Percentiles rank a stretch among this genome's conserved stretches.
These are phyloP conservation scores for Entomobrya proxima DNA, from an alignment of 2,888 invertebrate genomes.

Conservation along the genomic window DNA sequence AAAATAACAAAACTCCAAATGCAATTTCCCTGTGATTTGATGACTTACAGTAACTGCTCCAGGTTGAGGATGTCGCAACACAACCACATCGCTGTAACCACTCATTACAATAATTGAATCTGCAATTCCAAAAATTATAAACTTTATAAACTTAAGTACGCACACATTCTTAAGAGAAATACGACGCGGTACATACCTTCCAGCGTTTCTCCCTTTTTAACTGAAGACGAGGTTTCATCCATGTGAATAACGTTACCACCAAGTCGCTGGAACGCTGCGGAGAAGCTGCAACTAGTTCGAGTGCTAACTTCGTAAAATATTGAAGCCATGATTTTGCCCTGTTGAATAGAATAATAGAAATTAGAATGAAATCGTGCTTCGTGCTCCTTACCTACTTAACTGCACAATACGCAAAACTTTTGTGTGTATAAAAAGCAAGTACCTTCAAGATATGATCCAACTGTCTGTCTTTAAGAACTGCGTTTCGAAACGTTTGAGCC, in stretches of 20 bases:
- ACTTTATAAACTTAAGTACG: no score
- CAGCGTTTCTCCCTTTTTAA: slow-evolving; percentile 96
- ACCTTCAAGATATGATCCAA: slow-evolving; percentile 90
- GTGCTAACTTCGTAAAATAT: slow-evolving; percentile 99
- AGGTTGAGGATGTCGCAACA: slow-evolving; percentile 94
- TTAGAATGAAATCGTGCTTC: neutral
- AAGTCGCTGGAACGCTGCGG: slow-evolving; percentile 96
- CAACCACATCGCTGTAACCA: slow-evolving; percentile 95
- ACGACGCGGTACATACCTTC: slow-evolving; percentile 85
- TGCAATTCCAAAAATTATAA: slow-evolving; percentile 64
- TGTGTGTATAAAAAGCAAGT: slow-evolving; percentile 38
- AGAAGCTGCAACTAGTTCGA: slow-evolving; percentile 95
- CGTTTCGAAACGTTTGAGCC: slow-evolving; percentile 90
- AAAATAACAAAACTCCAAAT: slow-evolving; percentile 33
- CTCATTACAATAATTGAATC: slow-evolving; percentile 91
- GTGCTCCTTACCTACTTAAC: no score
- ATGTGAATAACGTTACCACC: slow-evolving; percentile 95
- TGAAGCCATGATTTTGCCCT: slow-evolving; percentile 96
- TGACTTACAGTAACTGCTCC: slow-evolving; percentile 89
- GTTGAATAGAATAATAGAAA: slow-evolving; percentile 44
- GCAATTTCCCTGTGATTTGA: neutral
- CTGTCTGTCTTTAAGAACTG: slow-evolving; percentile 88
- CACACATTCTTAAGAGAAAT: no score
- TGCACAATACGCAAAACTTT: neutral
- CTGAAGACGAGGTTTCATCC: slow-evolving; percentile 93